These are phyloP conservation scores for Halichoerus grypus DNA, from an alignment of 2,113 vertebrate species.

Conservation along the genomic window DNA sequence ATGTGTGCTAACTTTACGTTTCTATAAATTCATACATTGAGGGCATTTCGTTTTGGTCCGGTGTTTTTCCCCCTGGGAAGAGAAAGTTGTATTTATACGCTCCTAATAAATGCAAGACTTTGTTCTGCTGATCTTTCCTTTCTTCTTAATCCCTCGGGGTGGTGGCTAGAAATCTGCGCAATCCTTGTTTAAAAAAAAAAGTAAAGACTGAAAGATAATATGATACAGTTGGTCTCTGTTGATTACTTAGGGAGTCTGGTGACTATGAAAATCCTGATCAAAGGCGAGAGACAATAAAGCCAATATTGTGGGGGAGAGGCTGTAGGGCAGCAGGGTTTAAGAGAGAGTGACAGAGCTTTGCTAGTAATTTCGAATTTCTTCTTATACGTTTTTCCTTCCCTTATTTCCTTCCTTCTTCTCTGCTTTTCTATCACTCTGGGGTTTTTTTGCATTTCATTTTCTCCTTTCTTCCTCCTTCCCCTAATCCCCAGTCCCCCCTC, in stretches of 20 bases:
- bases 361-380: neutral
- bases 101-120: constrained; percentile 77
- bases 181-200: constrained; percentile 64
- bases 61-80: constrained; percentile 33
- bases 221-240: constrained; percentile 70
- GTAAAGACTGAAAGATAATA: constrained; percentile 68
- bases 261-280: constrained; percentile 70
- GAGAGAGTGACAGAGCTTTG: neutral
- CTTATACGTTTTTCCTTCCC: neutral
- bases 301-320: neutral
- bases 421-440: neutral
- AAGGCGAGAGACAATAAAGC: constrained; percentile 31
- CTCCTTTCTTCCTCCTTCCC: neutral
- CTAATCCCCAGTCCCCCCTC: neutral
- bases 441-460: neutral
- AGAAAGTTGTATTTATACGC: constrained; percentile 65
- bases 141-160: constrained; percentile 56
- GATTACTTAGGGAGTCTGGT: constrained; percentile 71
- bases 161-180: constrained; percentile 57
- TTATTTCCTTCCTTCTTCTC: neutral
- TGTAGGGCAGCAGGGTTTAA: neutral
- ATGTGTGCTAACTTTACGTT: constrained; percentile 51
- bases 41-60: constrained; percentile 41
- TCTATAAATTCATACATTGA: constrained; percentile 51
- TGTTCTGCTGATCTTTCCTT: constrained; percentile 69